A percentile compares a stretch with the other conserved stretches of the same genome.
Evolutionary conservation across 2,888 invertebrate genomes (phyloP).

Genomic region (Tenodera sinensis): DNA sequence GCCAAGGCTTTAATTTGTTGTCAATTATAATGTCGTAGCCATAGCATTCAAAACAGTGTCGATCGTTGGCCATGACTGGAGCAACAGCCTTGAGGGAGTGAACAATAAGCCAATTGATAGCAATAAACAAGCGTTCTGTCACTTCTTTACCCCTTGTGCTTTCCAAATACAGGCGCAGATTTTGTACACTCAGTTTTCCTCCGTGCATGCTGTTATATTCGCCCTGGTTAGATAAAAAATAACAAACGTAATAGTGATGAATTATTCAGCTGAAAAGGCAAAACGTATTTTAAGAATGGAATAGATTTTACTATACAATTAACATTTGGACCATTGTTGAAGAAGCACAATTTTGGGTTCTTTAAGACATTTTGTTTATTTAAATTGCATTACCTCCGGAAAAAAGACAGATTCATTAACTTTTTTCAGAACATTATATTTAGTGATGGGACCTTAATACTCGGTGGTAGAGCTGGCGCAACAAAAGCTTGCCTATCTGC

Average conservation of each 20-base stretch:
- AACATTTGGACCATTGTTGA: too few species aligned
- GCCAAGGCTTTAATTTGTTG: conserved; percentile 89
- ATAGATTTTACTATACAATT: too few species aligned
- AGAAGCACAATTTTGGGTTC: too few species aligned
- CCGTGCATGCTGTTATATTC: conserved; percentile 93
- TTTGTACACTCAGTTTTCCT: conserved; percentile 91
- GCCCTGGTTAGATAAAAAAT: conserved; percentile 43
- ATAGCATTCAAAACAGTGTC: conserved; percentile 91
- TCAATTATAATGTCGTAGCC: conserved; percentile 97
- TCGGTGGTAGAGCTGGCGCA: too few species aligned
- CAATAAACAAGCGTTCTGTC: conserved; percentile 83
- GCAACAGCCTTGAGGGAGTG: conserved; percentile 91
- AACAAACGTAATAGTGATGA: not conserved
- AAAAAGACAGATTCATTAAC: too few species aligned
- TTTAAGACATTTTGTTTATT: too few species aligned
- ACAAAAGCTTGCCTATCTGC: too few species aligned
- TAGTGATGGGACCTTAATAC: too few species aligned
- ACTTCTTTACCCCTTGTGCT: conserved; percentile 85
- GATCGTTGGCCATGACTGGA: conserved; percentile 88
- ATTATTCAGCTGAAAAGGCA: not conserved
- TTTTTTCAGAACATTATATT: too few species aligned
- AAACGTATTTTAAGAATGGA: not conserved
- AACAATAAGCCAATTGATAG: conserved; percentile 85
- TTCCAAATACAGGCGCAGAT: conserved; percentile 83
- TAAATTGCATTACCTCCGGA: too few species aligned